These are phyloP conservation scores for Myotis daubentonii DNA, from an alignment of 2,797 vertebrate genomes.

Conservation along the genomic window DNA sequence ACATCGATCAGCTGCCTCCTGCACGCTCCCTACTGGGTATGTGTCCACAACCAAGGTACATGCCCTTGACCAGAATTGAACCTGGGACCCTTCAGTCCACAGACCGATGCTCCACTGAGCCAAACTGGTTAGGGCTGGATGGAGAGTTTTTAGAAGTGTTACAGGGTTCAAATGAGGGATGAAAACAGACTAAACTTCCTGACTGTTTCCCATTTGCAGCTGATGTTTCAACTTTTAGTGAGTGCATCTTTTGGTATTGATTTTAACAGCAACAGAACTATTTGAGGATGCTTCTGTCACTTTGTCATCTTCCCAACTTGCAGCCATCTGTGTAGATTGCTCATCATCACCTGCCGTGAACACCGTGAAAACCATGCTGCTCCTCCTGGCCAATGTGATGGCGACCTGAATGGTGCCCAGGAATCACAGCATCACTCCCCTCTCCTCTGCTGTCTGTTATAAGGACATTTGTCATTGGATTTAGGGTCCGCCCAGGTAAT, in stretches of 20 bases:
- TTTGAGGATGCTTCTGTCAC: conserved; percentile 89
- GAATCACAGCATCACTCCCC: not conserved
- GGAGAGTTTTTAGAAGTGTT: conserved; percentile 66
- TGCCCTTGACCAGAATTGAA: too few species aligned
- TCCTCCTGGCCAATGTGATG: not conserved
- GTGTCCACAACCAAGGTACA: too few species aligned
- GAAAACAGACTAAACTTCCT: conserved; percentile 56
- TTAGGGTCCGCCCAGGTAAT: not conserved
- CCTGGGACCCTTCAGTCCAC: too few species aligned
- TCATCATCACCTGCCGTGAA: conserved; percentile 90
- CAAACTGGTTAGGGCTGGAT: not conserved
- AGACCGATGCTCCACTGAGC: too few species aligned
- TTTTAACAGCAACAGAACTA: conserved; percentile 94
- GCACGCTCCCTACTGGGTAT: too few species aligned
- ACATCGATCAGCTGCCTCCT: too few species aligned
- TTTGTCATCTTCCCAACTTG: conserved; percentile 92
- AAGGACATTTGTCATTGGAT: not conserved
- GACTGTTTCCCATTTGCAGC: conserved; percentile 48
- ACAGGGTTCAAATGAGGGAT: conserved; percentile 65
- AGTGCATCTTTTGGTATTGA: conserved; percentile 86
- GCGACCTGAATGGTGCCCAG: not conserved
- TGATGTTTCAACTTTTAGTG: conserved; percentile 74
- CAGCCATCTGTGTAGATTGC: conserved; percentile 92
- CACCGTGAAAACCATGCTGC: conserved; percentile 63
- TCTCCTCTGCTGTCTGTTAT: conserved; percentile 11